Conservation (phyloP, 2,888 invertebrate species). For the Melieria omissa region DNA sequence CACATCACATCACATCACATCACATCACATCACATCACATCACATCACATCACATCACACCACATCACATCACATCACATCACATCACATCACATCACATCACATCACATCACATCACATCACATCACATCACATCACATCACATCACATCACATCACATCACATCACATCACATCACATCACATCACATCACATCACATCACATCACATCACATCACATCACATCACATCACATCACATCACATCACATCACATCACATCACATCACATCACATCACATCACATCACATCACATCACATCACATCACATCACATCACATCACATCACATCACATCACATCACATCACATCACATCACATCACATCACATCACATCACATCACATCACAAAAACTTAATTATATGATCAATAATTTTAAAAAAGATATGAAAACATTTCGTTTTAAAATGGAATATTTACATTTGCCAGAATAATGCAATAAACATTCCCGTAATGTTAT, state of each 20-base stretch:
- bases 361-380: slow-evolving; percentile 9
- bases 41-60: slow-evolving; percentile 5
- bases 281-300: slow-evolving; percentile 6
- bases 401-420: background rate
- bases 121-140: slow-evolving; percentile 12
- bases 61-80: slow-evolving; percentile 12
- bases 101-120: slow-evolving; percentile 1
- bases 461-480: too few relatives aligned
- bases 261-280: slow-evolving; percentile 1
- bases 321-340: slow-evolving; percentile 5
- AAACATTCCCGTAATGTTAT: too few relatives aligned
- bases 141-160: slow-evolving; percentile 6
- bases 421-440: background rate
- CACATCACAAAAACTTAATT: background rate
- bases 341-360: slow-evolving; percentile 8
- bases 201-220: slow-evolving; percentile 9
- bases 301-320: slow-evolving; percentile 9
- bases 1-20: background rate
- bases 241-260: slow-evolving; percentile 7
- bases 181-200: slow-evolving; percentile 1
- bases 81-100: slow-evolving; percentile 6
- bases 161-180: slow-evolving; percentile 2
- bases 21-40: slow-evolving; percentile 1
- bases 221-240: slow-evolving; percentile 10
- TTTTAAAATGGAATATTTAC: background rate